Evolutionary conservation across 2,113 vertebrate genomes (phyloP).

Genomic region (Pandion haliaetus): DNA sequence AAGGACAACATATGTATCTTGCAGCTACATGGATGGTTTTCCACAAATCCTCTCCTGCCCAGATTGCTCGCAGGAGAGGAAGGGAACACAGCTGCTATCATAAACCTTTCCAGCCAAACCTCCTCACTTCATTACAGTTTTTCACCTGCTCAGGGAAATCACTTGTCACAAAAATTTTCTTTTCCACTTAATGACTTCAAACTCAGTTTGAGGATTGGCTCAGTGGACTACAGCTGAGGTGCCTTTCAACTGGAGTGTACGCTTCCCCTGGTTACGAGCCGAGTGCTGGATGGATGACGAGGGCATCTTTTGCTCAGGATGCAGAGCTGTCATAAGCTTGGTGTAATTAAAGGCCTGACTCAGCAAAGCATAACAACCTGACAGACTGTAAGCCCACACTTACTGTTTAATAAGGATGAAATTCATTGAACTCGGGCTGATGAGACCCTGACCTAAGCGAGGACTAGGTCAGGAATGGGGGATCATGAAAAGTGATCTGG

Average conservation of each 20-base stretch:
- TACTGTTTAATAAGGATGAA: background rate
- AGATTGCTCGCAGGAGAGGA: background rate
- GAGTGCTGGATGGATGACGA: background rate
- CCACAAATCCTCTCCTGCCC: background rate
- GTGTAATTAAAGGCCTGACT: background rate
- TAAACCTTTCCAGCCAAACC: constrained; percentile 50
- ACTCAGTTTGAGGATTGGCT: constrained; percentile 53
- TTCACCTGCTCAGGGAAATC: constrained; percentile 69
- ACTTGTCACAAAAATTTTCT: constrained; percentile 69
- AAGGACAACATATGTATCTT: background rate
- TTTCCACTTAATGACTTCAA: constrained; percentile 68
- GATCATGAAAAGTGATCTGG: background rate
- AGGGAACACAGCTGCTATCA: constrained; percentile 41
- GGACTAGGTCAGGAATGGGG: background rate
- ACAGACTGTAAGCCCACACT: background rate
- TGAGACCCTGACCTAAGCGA: background rate
- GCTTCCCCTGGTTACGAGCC: background rate
- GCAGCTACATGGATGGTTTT: background rate
- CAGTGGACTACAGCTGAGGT: background rate
- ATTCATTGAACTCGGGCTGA: background rate
- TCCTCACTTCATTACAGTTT: constrained; percentile 29
- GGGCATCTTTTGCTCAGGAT: background rate
- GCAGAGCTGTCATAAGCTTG: background rate
- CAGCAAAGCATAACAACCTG: background rate
- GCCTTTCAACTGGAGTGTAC: background rate